Base-by-base conservation (phyloP, 1,140 invertebrate genomes). In the Hormaphis cornu region DNA sequence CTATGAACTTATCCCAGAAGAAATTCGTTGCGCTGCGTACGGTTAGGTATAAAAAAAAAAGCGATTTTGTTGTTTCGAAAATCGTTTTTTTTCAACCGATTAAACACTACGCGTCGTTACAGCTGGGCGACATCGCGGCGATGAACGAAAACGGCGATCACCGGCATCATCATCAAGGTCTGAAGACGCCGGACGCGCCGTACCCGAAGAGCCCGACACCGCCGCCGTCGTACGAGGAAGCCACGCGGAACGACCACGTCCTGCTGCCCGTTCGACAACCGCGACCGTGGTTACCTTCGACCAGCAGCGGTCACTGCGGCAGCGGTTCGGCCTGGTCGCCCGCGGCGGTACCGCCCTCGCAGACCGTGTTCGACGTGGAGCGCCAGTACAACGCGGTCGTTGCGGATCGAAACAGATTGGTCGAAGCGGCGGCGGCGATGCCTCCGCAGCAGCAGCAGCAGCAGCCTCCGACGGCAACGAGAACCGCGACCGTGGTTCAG, bases 141-240 rank as follows among this genome's bases (percentile, higher is more conserved):
- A 63, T 63, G 58, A 63, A 46, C 18, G 42, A 22, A 2, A 18
- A 46, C n/a, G 24, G 30, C 10, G 33, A 63, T 5, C 22, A 28
- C 3, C 3, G 14, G 33, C 58, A n/a, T n/a, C n/a, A n/a, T n/a
- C n/a, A n/a, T n/a, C 37, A 28, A 28, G 42, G 16, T 4, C n/a
- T 63, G 9, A 63, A 63, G 30, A 63, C 40, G n/a, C 58, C 58
- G 10, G 40, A 46, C 1, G 8, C 12, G 1, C 58, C 40, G 14
- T 63, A 63, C 18, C 58, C 40, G 2, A 46, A 28, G 1, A 63
- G 58, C 9, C 58, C 40, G 1, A 63, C 58, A 5, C 58, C 58
- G 1, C 58, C 58, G 1, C 58, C 58, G 5, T 20, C 58, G 9
- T 63, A 63, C 58, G 58, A 63, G 28, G 58, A 63, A 28, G 58